A percentile compares a stretch with the other conserved stretches of the same genome.
Evolutionary conservation across 2,113 vertebrate genomes (phyloP).

Genomic region (Sander vitreus): DNA sequence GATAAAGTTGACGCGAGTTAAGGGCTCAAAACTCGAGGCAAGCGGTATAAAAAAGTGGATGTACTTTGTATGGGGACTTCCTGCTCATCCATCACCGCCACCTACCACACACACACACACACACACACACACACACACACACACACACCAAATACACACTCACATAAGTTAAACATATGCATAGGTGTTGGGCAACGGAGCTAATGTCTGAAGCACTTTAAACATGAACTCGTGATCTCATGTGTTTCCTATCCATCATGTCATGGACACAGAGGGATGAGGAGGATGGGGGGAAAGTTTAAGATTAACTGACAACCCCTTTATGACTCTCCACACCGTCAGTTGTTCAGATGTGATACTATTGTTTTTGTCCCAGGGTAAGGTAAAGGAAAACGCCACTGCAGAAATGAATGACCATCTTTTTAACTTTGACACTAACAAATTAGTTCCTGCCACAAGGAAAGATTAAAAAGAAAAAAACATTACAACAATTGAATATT

Average conservation of each 20-base stretch:
- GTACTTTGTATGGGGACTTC: conserved; percentile 31
- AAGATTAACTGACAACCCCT: conserved; percentile 15
- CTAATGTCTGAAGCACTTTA: conserved; percentile 40
- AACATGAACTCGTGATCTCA: conserved; percentile 56
- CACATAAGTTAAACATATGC: conserved; percentile 52
- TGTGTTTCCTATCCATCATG: conserved; percentile 58
- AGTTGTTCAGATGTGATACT: conserved; percentile 13
- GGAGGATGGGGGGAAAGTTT: background rate
- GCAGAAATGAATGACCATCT: background rate
- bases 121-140: background rate
- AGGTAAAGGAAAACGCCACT: background rate
- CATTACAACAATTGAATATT: background rate
- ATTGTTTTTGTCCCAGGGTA: background rate
- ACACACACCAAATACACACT: background rate
- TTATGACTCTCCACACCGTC: conserved; percentile 37
- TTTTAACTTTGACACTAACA: conserved; percentile 12
- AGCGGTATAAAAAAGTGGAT: conserved; percentile 25
- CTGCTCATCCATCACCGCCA: conserved; percentile 32
- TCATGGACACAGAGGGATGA: conserved; percentile 18
- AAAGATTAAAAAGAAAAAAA: background rate
- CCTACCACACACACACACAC: no score
- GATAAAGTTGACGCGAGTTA: conserved; percentile 28
- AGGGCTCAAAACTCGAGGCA: background rate
- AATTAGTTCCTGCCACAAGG: conserved; percentile 16
- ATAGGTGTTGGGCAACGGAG: conserved; percentile 47